Base-by-base conservation (phyloP, 2,797 vertebrate species). In the Hoplostethus atlanticus region DNA sequence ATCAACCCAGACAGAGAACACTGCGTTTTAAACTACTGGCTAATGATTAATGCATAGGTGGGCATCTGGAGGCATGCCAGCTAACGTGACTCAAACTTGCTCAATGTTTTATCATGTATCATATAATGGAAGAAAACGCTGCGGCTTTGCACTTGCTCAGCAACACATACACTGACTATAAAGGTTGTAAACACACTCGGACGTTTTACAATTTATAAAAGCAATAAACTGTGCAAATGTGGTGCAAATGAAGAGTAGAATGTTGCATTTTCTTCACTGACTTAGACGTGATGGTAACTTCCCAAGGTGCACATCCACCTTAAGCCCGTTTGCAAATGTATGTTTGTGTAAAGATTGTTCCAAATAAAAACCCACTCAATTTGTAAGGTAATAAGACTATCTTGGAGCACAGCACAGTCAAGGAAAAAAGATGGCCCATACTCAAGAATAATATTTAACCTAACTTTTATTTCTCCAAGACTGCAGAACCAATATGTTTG, bases 1-100 rank as follows among this genome's bases (percentile, higher is more conserved):
- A 89, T 91, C 85, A 88, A 90, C 84, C 77, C 55, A 9, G 64
- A 11, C 55, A 61, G 63, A 68, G 67, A 79, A 71, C 78, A 77
- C 68, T 57, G 86, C 25, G 53, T 79, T 87, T 89, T 81, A 78
- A 84, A 84, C 76, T n/a, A 59, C 51, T 72, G 69, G 88, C 76
- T 91, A 92, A 92, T 92, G 82, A 91, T 91, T 91, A 83, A 92
- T 84, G 81, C 78, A 81, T 36, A 42, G 63, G 40, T 66, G 71
- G 55, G 47, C 73, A 75, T 80, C 76, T 44, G 76, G 75, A 66
- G 46, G 58, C 46, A 16, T n/a, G 71, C 60, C 71, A 68, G 54
- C 68, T 67, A 60, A 83, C 76, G 28, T 48, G 17, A 84, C 82
- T 62, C 64, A 48, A 51, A 80, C 74, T 12, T 34, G 34, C 54